Evolutionary conservation across 2,113 vertebrate genomes (phyloP), one percentile per base, ranked within the genome.

Genomic region (Onychorhynchus coronatus): DNA sequence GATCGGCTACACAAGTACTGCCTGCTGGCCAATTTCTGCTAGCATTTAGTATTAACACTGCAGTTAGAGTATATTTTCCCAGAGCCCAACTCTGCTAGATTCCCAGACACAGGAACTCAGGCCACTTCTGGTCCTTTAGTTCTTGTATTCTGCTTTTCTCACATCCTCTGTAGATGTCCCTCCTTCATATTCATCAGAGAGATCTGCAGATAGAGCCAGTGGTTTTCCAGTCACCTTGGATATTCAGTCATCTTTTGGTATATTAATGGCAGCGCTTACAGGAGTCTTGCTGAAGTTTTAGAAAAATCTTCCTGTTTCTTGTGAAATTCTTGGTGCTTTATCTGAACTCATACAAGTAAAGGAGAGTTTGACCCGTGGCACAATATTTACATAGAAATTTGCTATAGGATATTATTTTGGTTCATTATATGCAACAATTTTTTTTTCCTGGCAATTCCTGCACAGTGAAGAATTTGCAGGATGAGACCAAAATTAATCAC

Each of bases 401-500:
- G 2, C 28, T 70, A 14, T 52, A 41, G 16, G n/a, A 5, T 65
- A 66, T 88, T 62, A 18, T 85, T 93, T 88, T 53, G n/a, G 18
- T 87, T 76, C 70, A 79, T 55, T 73, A 46, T 3, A 14, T 47
- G 21, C 11, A 77, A 76, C 44, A 85, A 65, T 61, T 9, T 18
- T 4, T 58, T 76, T 72, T 85, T 41, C 53, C 41, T 92, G 63
- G 17, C 5, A 79, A 82, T 77, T 85, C 42, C n/a, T 28, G 46
- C 0, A 2, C 14, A 56, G 20, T 52, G 58, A 65, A 85, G 53
- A 82, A 79, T 44, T 75, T 91, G 22, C 31, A 73, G 41, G n/a
- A 62, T 66, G 50, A 88, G 71, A 85, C 23, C 42, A 83, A 91
- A 91, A 79, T 62, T 75, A 91, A 85, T 89, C 88, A 46, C 28